Evolutionary conservation across 2,888 invertebrate genomes (phyloP).

Genomic region (Drosophila nr. fundita): DNA sequence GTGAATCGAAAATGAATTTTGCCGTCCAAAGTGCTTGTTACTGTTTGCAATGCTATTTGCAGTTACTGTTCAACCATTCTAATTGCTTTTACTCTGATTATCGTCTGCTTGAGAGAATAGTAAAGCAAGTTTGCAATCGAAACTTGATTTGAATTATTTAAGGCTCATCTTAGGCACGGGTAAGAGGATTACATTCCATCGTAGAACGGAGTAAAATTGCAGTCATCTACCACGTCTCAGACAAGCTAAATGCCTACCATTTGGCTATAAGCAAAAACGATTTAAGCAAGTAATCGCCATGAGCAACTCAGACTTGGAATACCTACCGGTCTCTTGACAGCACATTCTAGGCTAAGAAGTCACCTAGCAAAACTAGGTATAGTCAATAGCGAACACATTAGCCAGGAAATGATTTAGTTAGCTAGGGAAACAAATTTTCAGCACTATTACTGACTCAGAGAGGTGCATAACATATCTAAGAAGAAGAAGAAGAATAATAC

Average conservation of each 20-base stretch:
- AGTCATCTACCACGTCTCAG: background rate
- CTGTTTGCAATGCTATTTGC: background rate
- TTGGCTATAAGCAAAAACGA: background rate
- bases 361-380: background rate
- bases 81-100: background rate
- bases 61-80: background rate
- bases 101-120: background rate
- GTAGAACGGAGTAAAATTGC: background rate
- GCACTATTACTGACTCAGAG: background rate
- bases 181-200: background rate
- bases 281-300: background rate
- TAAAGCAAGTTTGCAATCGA: background rate
- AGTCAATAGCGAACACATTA: background rate
- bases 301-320: background rate
- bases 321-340: background rate
- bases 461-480: background rate
- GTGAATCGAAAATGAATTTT: background rate
- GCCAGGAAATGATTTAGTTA: background rate
- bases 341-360: background rate
- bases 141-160: background rate
- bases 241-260: background rate
- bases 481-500: background rate
- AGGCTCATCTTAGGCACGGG: background rate
- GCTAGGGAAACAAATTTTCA: background rate
- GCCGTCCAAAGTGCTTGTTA: background rate